Evolutionary conservation across 2,113 vertebrate species (phyloP), one percentile per base, ranked within the genome.

Genomic region (Plectropomus leopardus): DNA sequence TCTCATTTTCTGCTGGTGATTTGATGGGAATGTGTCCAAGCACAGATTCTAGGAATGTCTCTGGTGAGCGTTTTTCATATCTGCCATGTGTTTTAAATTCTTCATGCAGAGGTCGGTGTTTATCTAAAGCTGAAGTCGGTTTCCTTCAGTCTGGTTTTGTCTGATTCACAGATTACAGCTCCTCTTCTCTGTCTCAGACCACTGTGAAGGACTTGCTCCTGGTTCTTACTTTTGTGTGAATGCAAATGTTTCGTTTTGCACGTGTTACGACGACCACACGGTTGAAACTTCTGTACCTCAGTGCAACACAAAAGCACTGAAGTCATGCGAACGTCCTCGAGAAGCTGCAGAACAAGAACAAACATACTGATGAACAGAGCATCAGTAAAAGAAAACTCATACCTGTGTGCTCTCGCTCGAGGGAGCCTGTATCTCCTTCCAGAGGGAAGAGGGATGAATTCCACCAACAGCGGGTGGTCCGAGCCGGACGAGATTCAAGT

Each of bases 1-100:
- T 59, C 15, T 47, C 14, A 19, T n/a, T 53, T 13, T 67, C 30
- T 19, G 3, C 28, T 1, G 4, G 14, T 28, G 28, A 53, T 67
- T 50, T 8, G 23, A 26, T 13, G 76, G 58, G 72, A 59, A 80
- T 40, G 28, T 40, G 17, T 68, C 78, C 68, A 72, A 58, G 47
- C 4, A 1, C 34, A 3, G n/a, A 40, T 75, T 51, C 30, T 0
- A 23, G 64, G 82, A 78, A 47, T 9, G 71, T 76, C 66, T 73
- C 30, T 34, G 44, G 48, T 45, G 69, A 2, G 28, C 19, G 10
- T 45, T 42, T 51, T 65, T 84, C 57, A 60, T 45, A 40, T 60
- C 44, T 36, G 28, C 51, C 84, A 72, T 45, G 9, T 84, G 84
- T 54, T 81, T 75, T 55, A 16, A 1, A 51, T 84, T 78, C 65